phyloP scores from a whole-genome alignment of 1,140 invertebrate species.

The Neodiprion pinetum region DNA sequence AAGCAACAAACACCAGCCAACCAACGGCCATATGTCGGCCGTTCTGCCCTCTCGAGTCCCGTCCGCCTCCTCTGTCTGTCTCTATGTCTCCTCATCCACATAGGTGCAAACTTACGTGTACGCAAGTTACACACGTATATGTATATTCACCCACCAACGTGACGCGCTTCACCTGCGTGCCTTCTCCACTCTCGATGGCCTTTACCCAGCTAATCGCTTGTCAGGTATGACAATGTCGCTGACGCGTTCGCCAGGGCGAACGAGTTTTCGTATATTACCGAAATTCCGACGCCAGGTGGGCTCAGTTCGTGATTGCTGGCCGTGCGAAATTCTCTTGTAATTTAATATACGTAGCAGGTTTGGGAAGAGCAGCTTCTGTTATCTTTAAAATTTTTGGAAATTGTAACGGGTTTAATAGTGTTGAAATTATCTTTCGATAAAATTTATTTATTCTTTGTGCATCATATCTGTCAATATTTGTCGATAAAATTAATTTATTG shows the following conservation, averaged over 20 bases:
- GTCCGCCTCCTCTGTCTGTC: not conserved
- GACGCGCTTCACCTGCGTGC: too few relatives aligned
- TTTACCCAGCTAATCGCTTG: not conserved
- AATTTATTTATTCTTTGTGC: not conserved
- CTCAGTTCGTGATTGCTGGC: not conserved
- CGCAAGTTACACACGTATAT: not conserved
- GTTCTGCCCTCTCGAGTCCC: slow-evolving; percentile 1
- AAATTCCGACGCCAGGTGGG: not conserved
- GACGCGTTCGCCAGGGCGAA: not conserved
- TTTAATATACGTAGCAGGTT: not conserved
- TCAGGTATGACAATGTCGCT: not conserved
- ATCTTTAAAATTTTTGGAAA: too few relatives aligned
- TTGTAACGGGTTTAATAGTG: not conserved
- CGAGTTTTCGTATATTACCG: not conserved
- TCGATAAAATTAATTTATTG: slow-evolving; percentile 21
- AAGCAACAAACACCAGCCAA: not conserved
- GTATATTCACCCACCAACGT: not conserved
- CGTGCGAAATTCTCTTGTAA: not conserved
- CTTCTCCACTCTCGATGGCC: not conserved
- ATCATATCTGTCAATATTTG: not conserved
- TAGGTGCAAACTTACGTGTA: not conserved
- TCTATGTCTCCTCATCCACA: not conserved
- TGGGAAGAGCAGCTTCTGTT: too few relatives aligned
- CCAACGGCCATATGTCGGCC: slow-evolving; percentile 2
- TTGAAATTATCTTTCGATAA: not conserved